Conservation (phyloP, 1,140 invertebrate genomes). For the Drosophila chauvacae region DNA sequence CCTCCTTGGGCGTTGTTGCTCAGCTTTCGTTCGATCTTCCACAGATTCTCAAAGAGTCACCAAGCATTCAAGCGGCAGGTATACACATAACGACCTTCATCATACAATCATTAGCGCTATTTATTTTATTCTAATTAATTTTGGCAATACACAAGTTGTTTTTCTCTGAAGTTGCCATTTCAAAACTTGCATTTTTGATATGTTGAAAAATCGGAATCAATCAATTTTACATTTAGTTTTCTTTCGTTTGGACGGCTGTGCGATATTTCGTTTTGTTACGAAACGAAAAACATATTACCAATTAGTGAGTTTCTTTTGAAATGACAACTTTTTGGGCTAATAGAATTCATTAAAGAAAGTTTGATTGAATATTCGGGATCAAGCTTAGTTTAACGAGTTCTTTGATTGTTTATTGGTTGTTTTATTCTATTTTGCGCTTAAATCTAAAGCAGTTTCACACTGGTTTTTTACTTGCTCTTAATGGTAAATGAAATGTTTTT, state of each 20-base stretch:
- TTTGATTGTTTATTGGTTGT: background rate
- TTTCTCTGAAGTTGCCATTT: constrained; percentile 42
- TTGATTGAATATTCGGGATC: background rate
- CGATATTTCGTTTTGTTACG: constrained; percentile 37
- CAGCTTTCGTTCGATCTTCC: constrained; percentile 26
- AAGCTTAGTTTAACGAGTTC: constrained; percentile 24
- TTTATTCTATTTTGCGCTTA: background rate
- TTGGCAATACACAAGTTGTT: constrained; percentile 47
- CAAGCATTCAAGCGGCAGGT: constrained; percentile 44
- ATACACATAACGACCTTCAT: constrained; percentile 5
- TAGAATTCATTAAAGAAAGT: constrained; percentile 24
- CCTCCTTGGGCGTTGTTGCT: constrained; percentile 22
- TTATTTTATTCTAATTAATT: constrained; percentile 55
- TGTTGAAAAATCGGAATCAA: constrained; percentile 25
- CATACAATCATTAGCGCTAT: constrained; percentile 41
- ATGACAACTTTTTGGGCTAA: constrained; percentile 27
- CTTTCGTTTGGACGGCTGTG: constrained; percentile 61
- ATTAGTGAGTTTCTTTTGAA: constrained; percentile 33
- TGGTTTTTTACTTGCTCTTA: constrained; percentile 19
- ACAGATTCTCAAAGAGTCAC: constrained; percentile 24
- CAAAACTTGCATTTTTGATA: constrained; percentile 40
- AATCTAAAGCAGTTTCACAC: constrained; percentile 26
- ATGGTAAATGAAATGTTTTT: constrained; percentile 36
- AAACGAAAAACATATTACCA: constrained; percentile 25
- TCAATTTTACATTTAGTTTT: constrained; percentile 8